Base-by-base conservation (phyloP, 2,797 vertebrate species). In the Xiphophorus birchmanni region DNA sequence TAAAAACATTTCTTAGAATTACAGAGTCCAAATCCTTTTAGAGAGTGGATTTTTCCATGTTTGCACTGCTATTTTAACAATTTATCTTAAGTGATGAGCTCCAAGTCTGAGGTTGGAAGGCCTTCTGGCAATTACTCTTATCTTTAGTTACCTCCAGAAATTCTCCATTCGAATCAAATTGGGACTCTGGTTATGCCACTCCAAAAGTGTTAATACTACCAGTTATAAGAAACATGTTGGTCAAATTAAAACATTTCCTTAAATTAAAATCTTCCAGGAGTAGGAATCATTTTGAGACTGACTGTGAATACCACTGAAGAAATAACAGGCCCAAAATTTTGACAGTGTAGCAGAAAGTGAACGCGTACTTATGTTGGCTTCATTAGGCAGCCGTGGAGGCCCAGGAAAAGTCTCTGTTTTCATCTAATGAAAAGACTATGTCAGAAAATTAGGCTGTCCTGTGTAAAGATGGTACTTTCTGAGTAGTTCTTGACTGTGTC, bases 391-490 rank as follows among this genome's bases (percentile, higher is more conserved):
- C 6, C n/a, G 17, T 29, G 13, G 42, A 45, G 42, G 13, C 44
- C 26, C 12, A 18, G 26, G 23, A 72, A 72, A 72, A 9, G 26
- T 44, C 26, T n/a, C 12, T 21, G 11, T 32, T 18, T 63, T 63
- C 26, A 21, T 54, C 1, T 71, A 13, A 26, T 26, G 11, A 44
- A 45, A n/a, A 45, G 40, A 76, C 26, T 50, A 75, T 63, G 35
- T 47, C 37, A 15, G 15, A 75, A 71, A 78, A 78, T 58, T 56
- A 75, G 52, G 17, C 29, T 50, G 60, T 21, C 12, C 21, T 76
- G 29, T 75, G 35, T 42, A 23, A 32, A 50, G 15, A 12, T 44
- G 56, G 60, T 56, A 56, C 35, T 75, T 71, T 72, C 26, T 42
- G 65, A 35, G 35, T 50, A 11, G 21, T 18, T 54, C 40, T 45